A percentile compares a stretch with the other conserved stretches of the same genome.
phyloP scores from a whole-genome alignment of 2,797 vertebrate genomes.

The Platalea minor region DNA sequence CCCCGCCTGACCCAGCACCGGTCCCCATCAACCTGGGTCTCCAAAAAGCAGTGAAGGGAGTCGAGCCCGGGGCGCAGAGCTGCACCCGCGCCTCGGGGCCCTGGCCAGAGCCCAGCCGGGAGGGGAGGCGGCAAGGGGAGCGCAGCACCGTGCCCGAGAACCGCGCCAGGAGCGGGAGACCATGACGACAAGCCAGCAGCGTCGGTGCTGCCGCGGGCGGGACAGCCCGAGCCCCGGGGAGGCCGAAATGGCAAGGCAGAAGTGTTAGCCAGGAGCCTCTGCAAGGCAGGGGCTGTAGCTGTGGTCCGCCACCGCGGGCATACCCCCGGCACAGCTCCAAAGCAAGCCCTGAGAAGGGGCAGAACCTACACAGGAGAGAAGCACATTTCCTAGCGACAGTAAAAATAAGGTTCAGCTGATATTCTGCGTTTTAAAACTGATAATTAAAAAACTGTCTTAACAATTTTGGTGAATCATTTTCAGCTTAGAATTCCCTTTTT shows the following conservation, averaged over 20 bases:
- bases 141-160: accelerated
- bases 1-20: background rate
- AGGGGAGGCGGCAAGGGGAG: background rate
- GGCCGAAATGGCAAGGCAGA: accelerated
- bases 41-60: background rate
- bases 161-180: accelerated
- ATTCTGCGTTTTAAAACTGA: background rate
- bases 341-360: background rate
- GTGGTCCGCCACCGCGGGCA: accelerated
- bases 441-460: background rate
- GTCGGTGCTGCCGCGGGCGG: accelerated
- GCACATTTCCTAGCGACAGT: accelerated
- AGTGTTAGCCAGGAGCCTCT: accelerated
- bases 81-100: accelerated
- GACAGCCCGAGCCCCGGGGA: too few species aligned
- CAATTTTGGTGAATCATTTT: background rate
- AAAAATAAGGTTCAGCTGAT: background rate
- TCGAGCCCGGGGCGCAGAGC: background rate
- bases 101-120: background rate
- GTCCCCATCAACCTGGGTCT: background rate
- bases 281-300: background rate
- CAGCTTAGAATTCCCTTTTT: background rate
- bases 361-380: accelerated
- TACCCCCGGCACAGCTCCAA: background rate
- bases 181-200: accelerated